A percentile compares a stretch with the other conserved stretches of the same genome.
phyloP scores from a whole-genome alignment of 2,113 vertebrate species.

The Ahaetulla prasina region DNA sequence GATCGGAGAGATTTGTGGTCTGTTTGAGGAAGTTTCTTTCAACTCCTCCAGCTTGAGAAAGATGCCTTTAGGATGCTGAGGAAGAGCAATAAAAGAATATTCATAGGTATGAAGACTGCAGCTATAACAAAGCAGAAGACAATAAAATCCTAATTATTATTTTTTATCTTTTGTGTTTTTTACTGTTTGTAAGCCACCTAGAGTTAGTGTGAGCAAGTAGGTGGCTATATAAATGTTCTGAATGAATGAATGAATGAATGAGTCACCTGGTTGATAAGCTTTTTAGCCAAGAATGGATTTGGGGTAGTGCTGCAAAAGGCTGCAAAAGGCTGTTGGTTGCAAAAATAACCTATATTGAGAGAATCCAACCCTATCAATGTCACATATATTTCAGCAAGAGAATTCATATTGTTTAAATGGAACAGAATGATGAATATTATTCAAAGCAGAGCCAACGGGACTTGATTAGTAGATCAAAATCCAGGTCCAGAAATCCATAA shows the following conservation, averaged over 20 bases:
- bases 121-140: slow-evolving; percentile 44
- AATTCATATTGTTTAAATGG: not conserved
- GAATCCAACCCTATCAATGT: not conserved
- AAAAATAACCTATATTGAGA: not conserved
- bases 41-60: slow-evolving; percentile 47
- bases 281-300: slow-evolving; percentile 41
- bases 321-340: not conserved
- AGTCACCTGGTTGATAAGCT: slow-evolving; percentile 53
- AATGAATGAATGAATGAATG: not conserved
- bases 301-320: slow-evolving; percentile 34
- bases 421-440: not conserved
- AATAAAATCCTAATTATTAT: slow-evolving; percentile 26
- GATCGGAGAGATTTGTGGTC: too few species aligned
- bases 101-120: slow-evolving; percentile 61
- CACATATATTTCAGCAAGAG: not conserved
- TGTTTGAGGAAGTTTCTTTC: slow-evolving; percentile 57
- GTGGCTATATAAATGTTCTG: not conserved
- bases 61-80: slow-evolving; percentile 38
- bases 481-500: not conserved
- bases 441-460: not conserved
- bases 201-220: not conserved
- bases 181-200: not conserved
- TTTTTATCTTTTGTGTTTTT: not conserved
- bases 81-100: slow-evolving; percentile 59
- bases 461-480: not conserved